These are phyloP conservation scores for Ataeniobius toweri DNA, from an alignment of 2,797 vertebrate species.

Conservation along the genomic window DNA sequence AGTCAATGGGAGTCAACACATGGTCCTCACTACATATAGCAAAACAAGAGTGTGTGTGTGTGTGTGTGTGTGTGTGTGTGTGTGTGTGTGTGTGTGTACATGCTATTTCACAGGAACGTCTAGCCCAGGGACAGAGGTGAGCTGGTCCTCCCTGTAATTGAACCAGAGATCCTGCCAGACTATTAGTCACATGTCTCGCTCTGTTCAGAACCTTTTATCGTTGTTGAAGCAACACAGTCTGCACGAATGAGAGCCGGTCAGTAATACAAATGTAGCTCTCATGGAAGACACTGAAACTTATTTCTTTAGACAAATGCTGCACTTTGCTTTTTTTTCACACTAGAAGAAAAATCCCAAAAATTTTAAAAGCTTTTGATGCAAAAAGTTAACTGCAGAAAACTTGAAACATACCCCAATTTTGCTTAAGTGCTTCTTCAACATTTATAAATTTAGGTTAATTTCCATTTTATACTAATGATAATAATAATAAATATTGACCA, in stretches of 20 bases:
- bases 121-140: slow-evolving; percentile 71
- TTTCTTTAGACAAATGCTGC: slow-evolving; percentile 23
- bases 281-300: slow-evolving; percentile 20
- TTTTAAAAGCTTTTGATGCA: neutral
- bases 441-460: neutral
- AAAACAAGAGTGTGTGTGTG: too few relatives aligned
- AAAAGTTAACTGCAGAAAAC: neutral
- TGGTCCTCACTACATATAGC: too few relatives aligned
- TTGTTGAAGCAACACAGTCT: slow-evolving; percentile 59
- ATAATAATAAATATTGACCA: neutral
- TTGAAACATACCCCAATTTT: neutral
- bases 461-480: neutral
- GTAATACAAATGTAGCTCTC: slow-evolving; percentile 53
- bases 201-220: slow-evolving; percentile 63
- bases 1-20: too few relatives aligned
- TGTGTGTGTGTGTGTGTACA: slow-evolving; percentile 9
- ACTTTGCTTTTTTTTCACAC: neutral
- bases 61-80: slow-evolving; percentile 37
- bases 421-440: neutral
- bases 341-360: neutral
- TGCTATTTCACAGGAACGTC: slow-evolving; percentile 60
- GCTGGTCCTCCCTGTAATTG: slow-evolving; percentile 74
- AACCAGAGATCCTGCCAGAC: slow-evolving; percentile 68
- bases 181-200: slow-evolving; percentile 69
- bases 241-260: slow-evolving; percentile 45